Percentiles rank a stretch among this genome's conserved stretches.
phyloP scores from a whole-genome alignment of 2,113 vertebrate species.

The Rhea americana region DNA sequence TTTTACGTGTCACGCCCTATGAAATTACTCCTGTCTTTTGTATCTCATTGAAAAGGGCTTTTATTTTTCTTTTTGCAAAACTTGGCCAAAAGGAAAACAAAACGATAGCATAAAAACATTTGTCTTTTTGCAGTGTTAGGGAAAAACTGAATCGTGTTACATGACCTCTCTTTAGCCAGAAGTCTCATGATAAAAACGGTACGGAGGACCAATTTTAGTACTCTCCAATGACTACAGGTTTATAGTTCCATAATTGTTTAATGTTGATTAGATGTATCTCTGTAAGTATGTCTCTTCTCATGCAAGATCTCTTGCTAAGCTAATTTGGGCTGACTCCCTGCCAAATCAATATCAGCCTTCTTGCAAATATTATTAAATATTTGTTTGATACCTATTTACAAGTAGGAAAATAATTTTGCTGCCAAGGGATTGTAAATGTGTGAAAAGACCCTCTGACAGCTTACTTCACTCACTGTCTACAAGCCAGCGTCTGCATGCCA shows the following conservation, averaged over 20 bases:
- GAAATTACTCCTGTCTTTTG: neutral
- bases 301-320: slow-evolving; percentile 56
- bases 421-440: slow-evolving; percentile 78
- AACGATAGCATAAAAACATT: neutral
- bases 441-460: slow-evolving; percentile 78
- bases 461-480: slow-evolving; percentile 84
- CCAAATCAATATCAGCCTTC: slow-evolving; percentile 78
- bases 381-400: slow-evolving; percentile 83
- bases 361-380: slow-evolving; percentile 82
- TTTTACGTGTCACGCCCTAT: neutral
- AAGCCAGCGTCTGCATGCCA: slow-evolving; percentile 71
- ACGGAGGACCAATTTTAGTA: slow-evolving; percentile 30
- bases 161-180: neutral
- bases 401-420: slow-evolving; percentile 80
- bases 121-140: neutral
- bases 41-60: neutral
- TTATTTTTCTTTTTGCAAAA: neutral
- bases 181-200: neutral
- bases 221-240: slow-evolving; percentile 48
- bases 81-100: neutral
- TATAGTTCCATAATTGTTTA: slow-evolving; percentile 57
- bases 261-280: slow-evolving; percentile 53
- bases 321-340: slow-evolving; percentile 61
- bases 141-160: neutral
- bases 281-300: slow-evolving; percentile 34